Evolutionary conservation across 2,797 vertebrate genomes (phyloP).

Genomic region (Betta splendens): DNA sequence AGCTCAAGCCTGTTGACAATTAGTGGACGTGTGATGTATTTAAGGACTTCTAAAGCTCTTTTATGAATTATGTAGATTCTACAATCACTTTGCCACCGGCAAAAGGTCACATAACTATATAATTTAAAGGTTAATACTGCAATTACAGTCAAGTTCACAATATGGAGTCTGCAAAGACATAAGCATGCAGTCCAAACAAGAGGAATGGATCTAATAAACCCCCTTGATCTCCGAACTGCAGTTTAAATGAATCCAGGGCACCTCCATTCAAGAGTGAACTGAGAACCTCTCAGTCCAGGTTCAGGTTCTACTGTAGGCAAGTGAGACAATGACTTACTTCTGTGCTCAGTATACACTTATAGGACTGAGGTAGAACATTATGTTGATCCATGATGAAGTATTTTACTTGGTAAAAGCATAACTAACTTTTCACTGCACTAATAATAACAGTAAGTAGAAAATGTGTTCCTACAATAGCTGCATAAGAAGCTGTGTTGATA

Average conservation of each 20-base stretch:
- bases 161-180: not conserved
- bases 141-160: too few relatives aligned
- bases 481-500: slow-evolving; percentile 10
- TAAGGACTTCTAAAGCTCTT: too few relatives aligned
- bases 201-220: not conserved
- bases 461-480: slow-evolving; percentile 15
- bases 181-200: not conserved
- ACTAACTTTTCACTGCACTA: slow-evolving; percentile 21
- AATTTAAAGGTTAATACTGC: too few relatives aligned
- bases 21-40: too few relatives aligned
- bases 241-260: not conserved
- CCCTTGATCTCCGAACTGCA: slow-evolving; percentile 4
- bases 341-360: slow-evolving; percentile 16
- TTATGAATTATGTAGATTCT: too few relatives aligned
- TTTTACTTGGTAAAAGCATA: not conserved
- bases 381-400: not conserved
- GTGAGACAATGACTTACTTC: slow-evolving; percentile 31
- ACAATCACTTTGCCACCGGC: too few relatives aligned
- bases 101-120: too few relatives aligned
- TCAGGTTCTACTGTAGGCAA: slow-evolving; percentile 33
- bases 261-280: not conserved
- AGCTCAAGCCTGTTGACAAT: too few relatives aligned
- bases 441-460: slow-evolving; percentile 8
- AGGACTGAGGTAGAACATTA: slow-evolving; percentile 64
- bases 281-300: slow-evolving; percentile 2